Evolutionary conservation across 2,113 vertebrate species (phyloP).

Genomic region (Astur gentilis): DNA sequence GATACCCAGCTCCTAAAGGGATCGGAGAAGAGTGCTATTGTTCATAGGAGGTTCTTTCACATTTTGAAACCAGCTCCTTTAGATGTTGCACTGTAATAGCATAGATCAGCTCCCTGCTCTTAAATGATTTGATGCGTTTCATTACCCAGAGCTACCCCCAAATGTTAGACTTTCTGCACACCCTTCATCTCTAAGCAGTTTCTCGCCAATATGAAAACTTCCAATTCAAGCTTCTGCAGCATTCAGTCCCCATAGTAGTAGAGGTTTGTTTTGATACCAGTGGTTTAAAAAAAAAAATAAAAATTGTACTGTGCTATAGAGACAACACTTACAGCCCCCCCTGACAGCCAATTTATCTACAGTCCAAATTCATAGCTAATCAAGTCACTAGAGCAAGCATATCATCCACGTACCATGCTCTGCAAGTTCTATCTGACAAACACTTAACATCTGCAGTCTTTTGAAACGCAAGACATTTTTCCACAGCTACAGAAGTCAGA

Average conservation of each 20-base stretch:
- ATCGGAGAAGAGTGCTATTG: neutral
- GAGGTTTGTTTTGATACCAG: slow-evolving; percentile 18
- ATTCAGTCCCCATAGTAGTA: neutral
- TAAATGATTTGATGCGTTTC: neutral
- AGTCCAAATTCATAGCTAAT: slow-evolving; percentile 16
- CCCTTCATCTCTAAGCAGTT: neutral
- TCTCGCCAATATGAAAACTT: neutral
- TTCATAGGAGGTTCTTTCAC: neutral
- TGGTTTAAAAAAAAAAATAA: neutral
- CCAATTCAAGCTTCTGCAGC: neutral
- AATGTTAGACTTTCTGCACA: neutral
- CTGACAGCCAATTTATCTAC: slow-evolving; percentile 41
- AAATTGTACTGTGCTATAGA: neutral
- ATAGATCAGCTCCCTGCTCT: neutral
- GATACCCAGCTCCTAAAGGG: neutral
- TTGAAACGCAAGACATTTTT: neutral
- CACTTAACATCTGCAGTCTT: neutral
- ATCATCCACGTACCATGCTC: slow-evolving; percentile 15
- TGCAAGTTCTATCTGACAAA: slow-evolving; percentile 16
- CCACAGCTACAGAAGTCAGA: slow-evolving; percentile 1
- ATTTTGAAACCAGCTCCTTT: neutral
- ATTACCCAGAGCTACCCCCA: neutral
- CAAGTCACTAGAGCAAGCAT: neutral
- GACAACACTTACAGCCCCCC: neutral
- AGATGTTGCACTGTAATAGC: neutral